Evolutionary conservation across 1,140 invertebrate genomes (phyloP), one percentile per base, ranked within the genome.

Genomic region (Aphaenogaster rudis): DNA sequence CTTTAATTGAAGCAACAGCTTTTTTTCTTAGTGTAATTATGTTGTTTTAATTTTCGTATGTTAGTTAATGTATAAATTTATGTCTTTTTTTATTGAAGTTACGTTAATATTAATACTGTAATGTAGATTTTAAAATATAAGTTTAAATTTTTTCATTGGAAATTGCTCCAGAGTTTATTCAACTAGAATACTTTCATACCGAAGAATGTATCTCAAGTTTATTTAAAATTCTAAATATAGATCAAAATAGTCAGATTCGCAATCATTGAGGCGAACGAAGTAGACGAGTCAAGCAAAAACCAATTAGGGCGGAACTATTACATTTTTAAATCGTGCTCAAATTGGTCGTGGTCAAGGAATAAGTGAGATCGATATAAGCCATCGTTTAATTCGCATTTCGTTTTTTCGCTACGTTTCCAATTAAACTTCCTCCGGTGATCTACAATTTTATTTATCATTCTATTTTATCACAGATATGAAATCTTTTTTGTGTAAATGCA

Each of bases 281-380:
- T 21, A n/a, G 33, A 66, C 45, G 63, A 52, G 77, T 54, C 33
- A 39, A 66, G 77, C 28, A 33, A 48, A n/a, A 9, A 52, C 6
- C 48, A 80, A 67, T 67, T 33, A 39, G 48, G 48, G 36, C 48
- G 33, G 13, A 67, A 52, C 61, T 36, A 33, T 17, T 64, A 67
- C 63, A 67, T 67, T 80, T 80, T 69, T 67, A 54, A 80, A 69
- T 80, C 48, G 21, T 11, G 36, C 13, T 15, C 33, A 17, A 80
- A 79, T 48, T 15, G 28, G n/a, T 36, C 50, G 17, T 52, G 11
- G 36, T 15, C 48, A 21, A 69, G 17, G 17, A 63, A 54, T 80
- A 66, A 54, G 13, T 17, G 33, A 64, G 45, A 80, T 80, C 39
- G 2, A 8, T 57, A 28, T 13, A 33, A 13, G 11, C 6, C 33